Evolutionary conservation across 2,797 vertebrate genomes (phyloP).

Genomic region (Enteromius mattozi): DNA sequence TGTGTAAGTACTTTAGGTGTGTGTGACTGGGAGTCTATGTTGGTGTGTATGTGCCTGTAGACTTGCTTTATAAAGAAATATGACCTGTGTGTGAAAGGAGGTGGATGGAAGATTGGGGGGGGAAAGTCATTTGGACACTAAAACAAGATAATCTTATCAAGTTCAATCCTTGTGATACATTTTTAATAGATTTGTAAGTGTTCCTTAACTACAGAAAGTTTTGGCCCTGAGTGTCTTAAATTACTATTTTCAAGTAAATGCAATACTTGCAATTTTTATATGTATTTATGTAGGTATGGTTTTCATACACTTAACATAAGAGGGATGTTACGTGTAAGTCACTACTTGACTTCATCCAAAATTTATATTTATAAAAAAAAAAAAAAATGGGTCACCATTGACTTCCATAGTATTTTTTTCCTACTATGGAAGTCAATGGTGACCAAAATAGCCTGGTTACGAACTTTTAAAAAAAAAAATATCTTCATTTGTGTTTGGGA

Average conservation of each 20-base stretch:
- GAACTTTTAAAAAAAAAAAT: too few relatives aligned
- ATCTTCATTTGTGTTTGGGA: too few relatives aligned
- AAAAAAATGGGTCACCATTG: too few relatives aligned
- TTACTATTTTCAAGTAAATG: not conserved
- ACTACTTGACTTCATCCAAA: too few relatives aligned
- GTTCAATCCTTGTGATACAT: not conserved
- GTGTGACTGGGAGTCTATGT: not conserved
- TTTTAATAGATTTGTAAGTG: not conserved
- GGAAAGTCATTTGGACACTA: constrained; percentile 32
- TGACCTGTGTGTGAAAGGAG: constrained; percentile 13
- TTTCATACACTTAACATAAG: not conserved
- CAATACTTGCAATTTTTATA: too few relatives aligned
- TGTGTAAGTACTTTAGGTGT: constrained; percentile 51
- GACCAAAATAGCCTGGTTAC: too few relatives aligned
- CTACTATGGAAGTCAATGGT: too few relatives aligned
- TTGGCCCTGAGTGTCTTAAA: not conserved
- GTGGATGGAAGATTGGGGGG: constrained; percentile 1
- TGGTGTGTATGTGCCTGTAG: constrained; percentile 6
- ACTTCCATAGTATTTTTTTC: too few relatives aligned
- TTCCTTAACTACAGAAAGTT: not conserved
- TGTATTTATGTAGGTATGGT: too few relatives aligned
- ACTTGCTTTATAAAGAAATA: constrained; percentile 47
- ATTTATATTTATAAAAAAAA: too few relatives aligned
- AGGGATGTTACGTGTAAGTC: too few relatives aligned
- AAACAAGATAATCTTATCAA: constrained; percentile 10